Base-by-base conservation (phyloP, 2,888 invertebrate genomes). In the Ganaspis brasiliensis region DNA sequence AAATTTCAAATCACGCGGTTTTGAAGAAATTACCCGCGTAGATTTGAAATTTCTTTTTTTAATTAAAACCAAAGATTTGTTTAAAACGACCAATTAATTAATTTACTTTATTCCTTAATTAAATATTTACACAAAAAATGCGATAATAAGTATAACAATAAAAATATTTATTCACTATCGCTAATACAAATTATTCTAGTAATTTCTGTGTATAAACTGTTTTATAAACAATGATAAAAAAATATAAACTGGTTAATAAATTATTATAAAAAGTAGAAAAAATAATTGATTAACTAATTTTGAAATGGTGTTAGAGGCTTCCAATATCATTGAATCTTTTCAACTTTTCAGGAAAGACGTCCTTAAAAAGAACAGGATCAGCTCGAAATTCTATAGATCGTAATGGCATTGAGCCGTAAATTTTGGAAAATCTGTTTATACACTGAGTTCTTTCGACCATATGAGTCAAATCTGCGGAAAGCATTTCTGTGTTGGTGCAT, bases 361-460 rank as follows among this genome's bases (percentile, higher is more conserved):
- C 98, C 88, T 95, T 95, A 91, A 97, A 99, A 72, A 99, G 94
- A 2, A 99, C 96, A 0, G 99, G 98, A 92, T 99, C 99, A 0
- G 98, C 98, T 61, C 99, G 93, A 92, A 98, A 99, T 92, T 99
- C 98, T 0, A 98, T 96, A 0, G 96, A 94, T 85, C 95, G 94
- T 10, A 99, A 92, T 0, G 98, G 97, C 97, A 98, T 97, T 55
- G 94, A 94, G 0, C 97, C 97, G 91, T 97, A 98, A 21, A 96
- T 94, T 72, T 94, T 92, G 0, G 96, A 94, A 82, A 93, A 93
- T 83, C 93, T 92, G 89, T 97, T 96, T 55, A 99, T 96, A 90
- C 98, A 99, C 31, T 96, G 95, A 0, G 98, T 97, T 4, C 99
- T 93, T 89, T 97, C 97, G 2, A 96, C 94, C 98, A 99, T 98